phyloP scores from a whole-genome alignment of 2,888 invertebrate genomes.

The Papilio protenor region DNA sequence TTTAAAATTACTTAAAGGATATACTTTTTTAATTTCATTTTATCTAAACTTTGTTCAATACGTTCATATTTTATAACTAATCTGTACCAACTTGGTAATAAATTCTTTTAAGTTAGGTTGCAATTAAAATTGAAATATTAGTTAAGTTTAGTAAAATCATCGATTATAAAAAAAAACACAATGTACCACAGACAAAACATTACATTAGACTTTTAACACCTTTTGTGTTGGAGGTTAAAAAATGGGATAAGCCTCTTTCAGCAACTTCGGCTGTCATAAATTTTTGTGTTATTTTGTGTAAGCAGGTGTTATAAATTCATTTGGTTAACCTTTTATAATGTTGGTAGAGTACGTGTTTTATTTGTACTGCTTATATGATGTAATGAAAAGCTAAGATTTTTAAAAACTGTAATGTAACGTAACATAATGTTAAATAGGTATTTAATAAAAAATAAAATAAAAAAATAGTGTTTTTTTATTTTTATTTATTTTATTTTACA shows the following conservation, averaged over 20 bases:
- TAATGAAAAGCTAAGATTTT: neutral
- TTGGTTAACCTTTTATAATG: constrained; percentile 25
- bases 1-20: no score
- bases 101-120: no score
- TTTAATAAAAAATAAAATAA: no score
- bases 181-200: neutral
- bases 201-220: neutral
- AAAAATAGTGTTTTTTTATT: no score
- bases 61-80: no score
- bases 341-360: neutral
- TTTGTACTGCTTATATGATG: neutral
- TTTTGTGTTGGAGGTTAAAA: constrained; percentile 3
- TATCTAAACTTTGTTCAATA: no score
- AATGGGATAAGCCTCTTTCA: neutral
- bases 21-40: no score
- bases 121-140: constrained; percentile 49
- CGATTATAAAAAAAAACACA: neutral
- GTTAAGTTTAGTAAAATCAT: no score
- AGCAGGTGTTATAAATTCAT: constrained; percentile 35
- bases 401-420: no score
- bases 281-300: constrained; percentile 12
- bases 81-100: no score
- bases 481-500: no score
- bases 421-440: no score
- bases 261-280: constrained; percentile 23